Evolutionary conservation across 2,113 vertebrate genomes (phyloP).

Genomic region (Gopherus flavomarginatus): DNA sequence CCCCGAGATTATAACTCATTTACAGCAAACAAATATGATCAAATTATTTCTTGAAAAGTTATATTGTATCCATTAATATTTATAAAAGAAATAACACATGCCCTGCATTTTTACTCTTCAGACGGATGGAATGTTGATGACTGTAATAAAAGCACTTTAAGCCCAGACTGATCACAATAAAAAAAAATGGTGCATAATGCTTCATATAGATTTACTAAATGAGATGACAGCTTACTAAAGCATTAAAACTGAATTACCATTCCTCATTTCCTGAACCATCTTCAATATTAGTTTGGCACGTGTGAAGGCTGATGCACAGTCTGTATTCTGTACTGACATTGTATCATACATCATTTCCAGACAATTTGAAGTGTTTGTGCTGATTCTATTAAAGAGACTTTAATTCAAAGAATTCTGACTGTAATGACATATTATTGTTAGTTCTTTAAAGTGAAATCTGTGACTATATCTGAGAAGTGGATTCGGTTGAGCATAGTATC

Average conservation of each 20-base stretch:
- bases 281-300: background rate
- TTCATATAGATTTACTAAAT: constrained; percentile 20
- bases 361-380: background rate
- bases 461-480: background rate
- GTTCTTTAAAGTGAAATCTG: background rate
- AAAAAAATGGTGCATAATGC: background rate
- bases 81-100: constrained; percentile 40
- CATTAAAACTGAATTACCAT: constrained; percentile 5
- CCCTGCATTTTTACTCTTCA: background rate
- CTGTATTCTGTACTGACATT: background rate
- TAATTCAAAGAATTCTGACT: background rate
- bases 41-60: constrained; percentile 49
- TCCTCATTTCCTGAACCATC: constrained; percentile 12
- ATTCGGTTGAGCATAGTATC: background rate
- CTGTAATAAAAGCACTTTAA: constrained; percentile 13
- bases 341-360: constrained; percentile 15
- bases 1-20: constrained; percentile 19
- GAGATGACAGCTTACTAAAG: background rate
- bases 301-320: background rate
- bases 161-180: background rate
- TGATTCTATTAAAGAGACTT: background rate
- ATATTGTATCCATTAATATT: constrained; percentile 11
- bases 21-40: constrained; percentile 19
- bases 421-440: background rate
- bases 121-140: constrained; percentile 20